phyloP scores from a whole-genome alignment of 2,888 invertebrate species.

The Lymantria dispar region DNA sequence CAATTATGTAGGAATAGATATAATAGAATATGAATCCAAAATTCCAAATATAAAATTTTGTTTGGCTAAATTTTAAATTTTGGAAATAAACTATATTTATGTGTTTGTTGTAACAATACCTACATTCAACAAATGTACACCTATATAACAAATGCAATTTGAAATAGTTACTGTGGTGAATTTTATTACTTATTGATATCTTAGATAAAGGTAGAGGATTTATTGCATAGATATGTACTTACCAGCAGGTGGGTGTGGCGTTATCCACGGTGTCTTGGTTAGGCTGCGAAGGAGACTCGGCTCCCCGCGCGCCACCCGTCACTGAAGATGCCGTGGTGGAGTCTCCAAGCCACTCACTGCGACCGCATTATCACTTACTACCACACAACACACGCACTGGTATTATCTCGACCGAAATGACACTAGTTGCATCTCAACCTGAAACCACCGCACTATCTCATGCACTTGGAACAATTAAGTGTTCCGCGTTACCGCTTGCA shows the following conservation, averaged over 20 bases:
- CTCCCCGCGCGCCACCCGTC: conserved; percentile 80
- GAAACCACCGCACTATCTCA: conserved; percentile 57
- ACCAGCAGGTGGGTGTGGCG: conserved; percentile 80
- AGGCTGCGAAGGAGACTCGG: conserved; percentile 81
- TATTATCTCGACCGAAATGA: conserved; percentile 80
- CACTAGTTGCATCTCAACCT: conserved; percentile 76
- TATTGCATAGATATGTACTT: conserved; percentile 34
- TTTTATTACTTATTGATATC: neutral
- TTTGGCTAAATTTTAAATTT: too few relatives aligned
- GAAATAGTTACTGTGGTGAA: too few relatives aligned
- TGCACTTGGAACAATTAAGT: conserved; percentile 14
- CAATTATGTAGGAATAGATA: too few relatives aligned
- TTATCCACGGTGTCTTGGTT: conserved; percentile 80
- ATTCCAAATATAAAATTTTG: too few relatives aligned
- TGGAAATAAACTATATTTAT: too few relatives aligned
- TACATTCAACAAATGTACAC: too few relatives aligned
- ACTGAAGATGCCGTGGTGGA: conserved; percentile 80
- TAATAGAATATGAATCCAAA: too few relatives aligned
- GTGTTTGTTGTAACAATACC: too few relatives aligned
- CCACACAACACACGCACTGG: conserved; percentile 74
- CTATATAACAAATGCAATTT: neutral
- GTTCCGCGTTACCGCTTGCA: conserved; percentile 30
- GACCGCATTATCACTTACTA: conserved; percentile 82
- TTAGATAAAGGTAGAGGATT: neutral
- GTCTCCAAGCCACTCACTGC: conserved; percentile 74